Conservation (phyloP, 1,140 invertebrate species). For the Papilio aristodemus region DNA sequence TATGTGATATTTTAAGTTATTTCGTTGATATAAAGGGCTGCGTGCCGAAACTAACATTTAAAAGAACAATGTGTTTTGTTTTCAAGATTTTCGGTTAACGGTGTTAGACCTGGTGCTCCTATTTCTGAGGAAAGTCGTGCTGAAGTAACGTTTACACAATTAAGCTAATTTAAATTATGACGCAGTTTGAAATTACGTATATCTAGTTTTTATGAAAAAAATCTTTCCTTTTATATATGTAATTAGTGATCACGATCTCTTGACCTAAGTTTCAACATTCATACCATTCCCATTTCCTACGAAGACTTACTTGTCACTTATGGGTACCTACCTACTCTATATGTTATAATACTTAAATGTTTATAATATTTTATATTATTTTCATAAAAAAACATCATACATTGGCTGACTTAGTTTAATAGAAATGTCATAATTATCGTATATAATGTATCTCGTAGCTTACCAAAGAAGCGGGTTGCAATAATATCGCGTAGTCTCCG, state of each 20-base stretch:
- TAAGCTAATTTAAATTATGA: background rate
- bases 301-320: no score
- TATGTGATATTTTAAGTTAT: slow-evolving; percentile 58
- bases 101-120: slow-evolving; percentile 49
- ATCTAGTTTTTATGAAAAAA: no score
- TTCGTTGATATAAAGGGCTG: slow-evolving; percentile 64
- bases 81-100: slow-evolving; percentile 72
- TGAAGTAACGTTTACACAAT: background rate
- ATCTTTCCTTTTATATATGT: no score
- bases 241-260: no score
- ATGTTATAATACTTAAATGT: no score
- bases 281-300: no score
- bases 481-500: background rate
- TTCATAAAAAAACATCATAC: no score
- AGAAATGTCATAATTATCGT: background rate
- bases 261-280: no score
- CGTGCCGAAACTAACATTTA: slow-evolving; percentile 78
- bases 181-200: background rate
- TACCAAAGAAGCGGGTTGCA: background rate
- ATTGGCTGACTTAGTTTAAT: background rate
- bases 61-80: slow-evolving; percentile 73
- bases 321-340: no score
- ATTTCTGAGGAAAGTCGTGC: slow-evolving; percentile 25
- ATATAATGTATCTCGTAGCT: background rate
- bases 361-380: no score